Evolutionary conservation across 2,888 invertebrate species (phyloP).

Genomic region (Leucoptera coffeella): DNA sequence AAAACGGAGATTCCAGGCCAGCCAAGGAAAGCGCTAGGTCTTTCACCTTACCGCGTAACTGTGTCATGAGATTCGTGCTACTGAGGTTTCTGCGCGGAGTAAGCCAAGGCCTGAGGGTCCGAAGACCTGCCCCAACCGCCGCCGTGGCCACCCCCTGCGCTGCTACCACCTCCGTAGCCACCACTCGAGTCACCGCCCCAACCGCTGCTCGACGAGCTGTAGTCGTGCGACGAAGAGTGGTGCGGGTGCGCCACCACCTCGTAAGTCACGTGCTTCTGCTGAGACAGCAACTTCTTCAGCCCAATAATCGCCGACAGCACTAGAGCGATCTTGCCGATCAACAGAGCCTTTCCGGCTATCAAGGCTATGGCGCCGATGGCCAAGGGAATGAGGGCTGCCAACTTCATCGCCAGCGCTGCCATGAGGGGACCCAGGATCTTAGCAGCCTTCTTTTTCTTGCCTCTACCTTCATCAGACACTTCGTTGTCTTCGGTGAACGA

Average conservation of each 20-base stretch:
- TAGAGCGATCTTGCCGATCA: slow-evolving; percentile 79
- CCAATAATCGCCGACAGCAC: slow-evolving; percentile 80
- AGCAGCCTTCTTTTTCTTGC: slow-evolving; percentile 77
- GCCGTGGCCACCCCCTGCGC: too few species aligned
- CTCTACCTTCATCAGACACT: slow-evolving; percentile 62
- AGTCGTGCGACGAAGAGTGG: slow-evolving; percentile 63
- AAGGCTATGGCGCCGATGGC: slow-evolving; percentile 76
- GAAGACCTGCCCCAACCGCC: slow-evolving; percentile 72
- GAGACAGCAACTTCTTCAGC: slow-evolving; percentile 72
- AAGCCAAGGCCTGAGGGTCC: slow-evolving; percentile 73
- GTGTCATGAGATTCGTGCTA: slow-evolving; percentile 10
- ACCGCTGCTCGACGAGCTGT: slow-evolving; percentile 24
- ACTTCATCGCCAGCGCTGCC: slow-evolving; percentile 69
- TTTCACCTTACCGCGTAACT: slow-evolving; percentile 2
- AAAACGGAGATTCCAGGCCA: background rate
- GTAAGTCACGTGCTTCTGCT: slow-evolving; percentile 82
- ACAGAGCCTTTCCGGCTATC: slow-evolving; percentile 78
- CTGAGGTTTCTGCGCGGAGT: slow-evolving; percentile 67
- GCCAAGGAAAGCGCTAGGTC: too few species aligned
- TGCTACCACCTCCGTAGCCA: slow-evolving; percentile 51
- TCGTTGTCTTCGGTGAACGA: slow-evolving; percentile 57
- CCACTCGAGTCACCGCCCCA: slow-evolving; percentile 29
- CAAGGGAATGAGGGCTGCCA: slow-evolving; percentile 72
- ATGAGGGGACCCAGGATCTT: slow-evolving; percentile 74
- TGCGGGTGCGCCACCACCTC: slow-evolving; percentile 84